Conservation (phyloP, 2,888 invertebrate species). For the Nymphalis c-album region DNA sequence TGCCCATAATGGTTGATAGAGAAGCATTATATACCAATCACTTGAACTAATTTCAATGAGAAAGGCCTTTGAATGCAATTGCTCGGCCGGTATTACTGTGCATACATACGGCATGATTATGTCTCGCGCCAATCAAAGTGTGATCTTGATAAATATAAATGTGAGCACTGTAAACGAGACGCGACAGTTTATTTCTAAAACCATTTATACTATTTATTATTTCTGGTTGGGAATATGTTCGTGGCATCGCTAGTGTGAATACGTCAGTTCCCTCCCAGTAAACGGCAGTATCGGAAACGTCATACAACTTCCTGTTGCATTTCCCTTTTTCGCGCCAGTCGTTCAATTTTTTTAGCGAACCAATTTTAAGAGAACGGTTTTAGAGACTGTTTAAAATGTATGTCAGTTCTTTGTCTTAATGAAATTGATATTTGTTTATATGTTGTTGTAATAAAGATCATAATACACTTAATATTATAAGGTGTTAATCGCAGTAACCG, state of each 20-base stretch:
- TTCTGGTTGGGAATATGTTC: not conserved
- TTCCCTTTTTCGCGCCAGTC: not conserved
- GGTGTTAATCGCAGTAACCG: not conserved
- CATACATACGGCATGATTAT: conserved; percentile 25
- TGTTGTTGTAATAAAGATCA: not conserved
- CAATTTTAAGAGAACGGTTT: not conserved
- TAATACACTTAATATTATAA: not conserved
- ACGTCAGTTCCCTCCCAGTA: not conserved
- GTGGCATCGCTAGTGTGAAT: not conserved
- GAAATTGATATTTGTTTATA: no score
- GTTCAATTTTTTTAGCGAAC: not conserved
- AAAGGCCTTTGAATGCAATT: conserved; percentile 33
- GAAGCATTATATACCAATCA: conserved; percentile 30
- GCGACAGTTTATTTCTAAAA: not conserved
- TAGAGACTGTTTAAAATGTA: no score
- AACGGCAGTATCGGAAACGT: not conserved
- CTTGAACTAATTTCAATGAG: conserved; percentile 33
- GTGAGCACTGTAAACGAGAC: conserved; percentile 13
- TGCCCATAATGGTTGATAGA: conserved; percentile 21
- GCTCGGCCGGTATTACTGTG: conserved; percentile 22
- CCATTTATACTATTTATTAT: not conserved
- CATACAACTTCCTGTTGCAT: not conserved
- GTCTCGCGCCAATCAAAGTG: conserved; percentile 31
- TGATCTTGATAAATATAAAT: conserved; percentile 31
- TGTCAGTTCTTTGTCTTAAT: no score